Conservation (phyloP, 2,888 invertebrate species). For the Drosophila meridionalis region DNA sequence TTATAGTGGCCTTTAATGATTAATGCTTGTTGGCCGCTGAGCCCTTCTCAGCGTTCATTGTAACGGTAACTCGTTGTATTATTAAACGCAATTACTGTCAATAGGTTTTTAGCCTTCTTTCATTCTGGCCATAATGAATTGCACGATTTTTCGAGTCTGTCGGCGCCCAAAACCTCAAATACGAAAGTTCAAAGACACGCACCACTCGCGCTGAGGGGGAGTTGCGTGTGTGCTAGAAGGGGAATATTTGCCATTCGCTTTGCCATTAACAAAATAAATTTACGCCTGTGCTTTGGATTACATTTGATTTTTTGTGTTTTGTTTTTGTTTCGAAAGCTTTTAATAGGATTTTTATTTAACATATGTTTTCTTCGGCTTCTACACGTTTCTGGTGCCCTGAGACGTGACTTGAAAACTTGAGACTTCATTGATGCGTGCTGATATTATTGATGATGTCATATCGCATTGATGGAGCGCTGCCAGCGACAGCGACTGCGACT, state of each 20-base stretch:
- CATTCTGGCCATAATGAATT: constrained; percentile 62
- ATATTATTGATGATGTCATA: constrained; percentile 64
- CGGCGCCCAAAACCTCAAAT: constrained; percentile 40
- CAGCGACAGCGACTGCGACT: not conserved
- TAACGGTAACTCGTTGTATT: constrained; percentile 70
- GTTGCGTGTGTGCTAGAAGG: constrained; percentile 2
- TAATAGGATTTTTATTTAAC: constrained; percentile 77
- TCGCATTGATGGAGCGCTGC: constrained; percentile 10
- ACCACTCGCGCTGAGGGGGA: constrained; percentile 12
- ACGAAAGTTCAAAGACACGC: constrained; percentile 74
- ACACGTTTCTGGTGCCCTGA: constrained; percentile 9
- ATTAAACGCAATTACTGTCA: constrained; percentile 77
- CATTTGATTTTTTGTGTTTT: constrained; percentile 23
- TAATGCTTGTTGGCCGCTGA: constrained; percentile 61
- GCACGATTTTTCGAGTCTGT: constrained; percentile 54
- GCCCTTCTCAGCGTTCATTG: constrained; percentile 45
- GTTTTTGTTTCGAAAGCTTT: constrained; percentile 56
- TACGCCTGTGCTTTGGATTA: constrained; percentile 21
- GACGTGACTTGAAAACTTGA: constrained; percentile 54
- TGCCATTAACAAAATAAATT: constrained; percentile 65
- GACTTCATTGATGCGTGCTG: constrained; percentile 48
- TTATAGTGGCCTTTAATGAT: constrained; percentile 65
- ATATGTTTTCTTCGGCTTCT: constrained; percentile 50
- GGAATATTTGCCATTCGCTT: constrained; percentile 34
- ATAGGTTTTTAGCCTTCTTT: constrained; percentile 57